Evolutionary conservation across 2,797 vertebrate species (phyloP), one percentile per base, ranked within the genome.

Genomic region (Sebastes cheni): DNA sequence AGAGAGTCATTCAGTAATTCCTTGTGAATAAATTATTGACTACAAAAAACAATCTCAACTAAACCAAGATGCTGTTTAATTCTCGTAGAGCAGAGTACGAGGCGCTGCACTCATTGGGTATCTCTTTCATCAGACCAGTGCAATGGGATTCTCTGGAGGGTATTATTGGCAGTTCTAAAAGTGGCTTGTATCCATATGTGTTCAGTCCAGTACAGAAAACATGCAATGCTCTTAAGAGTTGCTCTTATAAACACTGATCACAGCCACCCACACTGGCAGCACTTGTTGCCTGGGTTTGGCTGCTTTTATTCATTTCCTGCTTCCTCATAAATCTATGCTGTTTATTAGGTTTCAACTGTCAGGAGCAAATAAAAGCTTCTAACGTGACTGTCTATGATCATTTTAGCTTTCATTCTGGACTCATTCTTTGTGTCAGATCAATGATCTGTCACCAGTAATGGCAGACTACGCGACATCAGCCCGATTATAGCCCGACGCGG

Each of bases 141-240:
- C 85, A 74, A 86, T 83, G 16, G 72, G 86, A 81, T 78, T 86
- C 90, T 88, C 86, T 79, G 65, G 77, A 83, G 86, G 75, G 74
- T 84, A 82, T 82, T 80, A 86, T 88, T 93, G 90, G 86, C 88
- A 83, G 67, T 56, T 82, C 80, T 89, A 75, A 85, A 90, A 75
- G 87, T 91, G 92, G 86, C 87, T 18, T 72, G 54, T 81, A 1
- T 90, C 89, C 86, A 80, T 58, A 86, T 92, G 88, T 86, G 79
- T 86, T 85, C 69, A 66, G 82, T 81, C 82, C 72, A 81, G 80
- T 46, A 77, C 69, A 78, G 77, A 80, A 84, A 90, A 85, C 89
- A 87, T 72, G 71, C 62, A n/a, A 36, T 80, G 77, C 83, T 86
- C 70, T 82, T 81, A 72, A 85, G 70, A 72, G 76, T 67, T 65